phyloP scores from a whole-genome alignment of 2,797 vertebrate genomes.

The Podargus strigoides region DNA sequence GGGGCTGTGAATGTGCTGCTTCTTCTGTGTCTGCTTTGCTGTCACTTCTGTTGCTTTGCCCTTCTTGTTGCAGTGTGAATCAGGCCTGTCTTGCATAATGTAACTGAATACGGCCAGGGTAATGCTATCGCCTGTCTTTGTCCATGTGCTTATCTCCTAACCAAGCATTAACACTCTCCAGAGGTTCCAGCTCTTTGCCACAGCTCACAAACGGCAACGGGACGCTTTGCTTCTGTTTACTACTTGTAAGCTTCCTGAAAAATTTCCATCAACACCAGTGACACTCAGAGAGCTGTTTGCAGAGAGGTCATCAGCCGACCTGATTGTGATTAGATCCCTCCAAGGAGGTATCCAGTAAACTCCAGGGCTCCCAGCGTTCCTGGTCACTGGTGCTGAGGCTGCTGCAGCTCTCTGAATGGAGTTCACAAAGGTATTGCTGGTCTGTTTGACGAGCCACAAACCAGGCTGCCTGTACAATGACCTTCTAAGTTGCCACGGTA shows the following conservation, averaged over 20 bases:
- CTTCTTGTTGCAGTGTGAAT: not conserved
- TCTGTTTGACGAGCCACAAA: not conserved
- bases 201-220: not conserved
- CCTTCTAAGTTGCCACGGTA: not conserved
- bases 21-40: not conserved
- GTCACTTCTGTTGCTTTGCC: not conserved
- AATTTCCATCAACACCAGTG: not conserved
- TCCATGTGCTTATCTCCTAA: not conserved
- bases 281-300: not conserved
- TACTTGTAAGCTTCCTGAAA: not conserved
- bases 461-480: not conserved
- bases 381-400: not conserved
- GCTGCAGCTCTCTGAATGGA: not conserved
- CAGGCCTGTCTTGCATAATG: not conserved
- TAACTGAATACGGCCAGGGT: not conserved
- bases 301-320: not conserved
- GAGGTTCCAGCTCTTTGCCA: not conserved
- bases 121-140: not conserved
- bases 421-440: not conserved
- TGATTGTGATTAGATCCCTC: not conserved
- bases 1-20: not conserved
- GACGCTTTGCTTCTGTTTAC: not conserved
- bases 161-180: not conserved
- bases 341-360: not conserved
- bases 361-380: not conserved